Conservation (phyloP, 2,113 vertebrate species). For the Cynocephalus volans region DNA sequence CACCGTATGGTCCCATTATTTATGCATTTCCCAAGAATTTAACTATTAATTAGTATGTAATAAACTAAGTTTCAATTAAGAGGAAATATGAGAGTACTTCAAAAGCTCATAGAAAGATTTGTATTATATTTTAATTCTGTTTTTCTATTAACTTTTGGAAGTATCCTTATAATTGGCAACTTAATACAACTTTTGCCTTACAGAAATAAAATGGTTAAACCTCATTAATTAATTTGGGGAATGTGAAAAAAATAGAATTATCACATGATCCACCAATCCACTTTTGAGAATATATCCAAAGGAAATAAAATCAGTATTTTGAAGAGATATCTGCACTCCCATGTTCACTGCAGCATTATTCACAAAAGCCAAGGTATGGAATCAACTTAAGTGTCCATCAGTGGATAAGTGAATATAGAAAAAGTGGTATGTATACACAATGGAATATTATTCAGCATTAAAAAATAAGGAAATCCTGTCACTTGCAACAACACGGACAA, state of each 20-base stretch:
- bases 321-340: neutral
- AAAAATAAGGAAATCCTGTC: neutral
- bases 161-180: neutral
- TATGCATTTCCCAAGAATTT: neutral
- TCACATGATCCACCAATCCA: neutral
- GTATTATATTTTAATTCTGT: too few relatives aligned
- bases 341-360: neutral
- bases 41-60: neutral
- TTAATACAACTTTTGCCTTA: neutral
- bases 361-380: neutral
- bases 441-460: neutral
- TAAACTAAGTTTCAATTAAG: neutral
- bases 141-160: too few relatives aligned
- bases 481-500: neutral
- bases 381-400: neutral
- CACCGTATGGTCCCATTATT: neutral
- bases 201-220: neutral
- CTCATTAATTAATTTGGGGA: neutral
- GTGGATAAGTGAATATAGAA: neutral
- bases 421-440: neutral
- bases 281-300: neutral
- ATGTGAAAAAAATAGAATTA: neutral
- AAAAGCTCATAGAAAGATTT: too few relatives aligned
- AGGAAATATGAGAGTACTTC: neutral
- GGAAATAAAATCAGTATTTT: neutral